Evolutionary conservation across 1,140 invertebrate species (phyloP), one percentile per base, ranked within the genome.

Genomic region (Drosophila micromelanica): DNA sequence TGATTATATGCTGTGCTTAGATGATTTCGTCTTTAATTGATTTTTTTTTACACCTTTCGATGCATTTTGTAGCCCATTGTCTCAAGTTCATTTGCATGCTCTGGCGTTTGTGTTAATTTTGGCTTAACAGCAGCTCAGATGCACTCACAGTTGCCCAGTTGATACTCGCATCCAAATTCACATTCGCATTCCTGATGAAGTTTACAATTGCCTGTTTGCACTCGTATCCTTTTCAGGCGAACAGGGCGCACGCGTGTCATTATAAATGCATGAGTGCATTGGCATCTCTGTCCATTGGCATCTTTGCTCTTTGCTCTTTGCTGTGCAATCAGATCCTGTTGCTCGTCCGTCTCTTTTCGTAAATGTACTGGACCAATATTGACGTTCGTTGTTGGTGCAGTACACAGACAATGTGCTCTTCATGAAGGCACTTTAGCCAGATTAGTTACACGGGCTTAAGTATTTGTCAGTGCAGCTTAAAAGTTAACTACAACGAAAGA

Each of bases 251-350:
- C 61, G 69, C 54, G 69, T 67, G 37, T 72, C 79, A 82, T 86
- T 76, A 59, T 52, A 48, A 78, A 86, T 86, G 86, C 81, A 86
- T 81, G 81, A 49, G 17, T 42, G 52, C 69, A 59, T 73, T 73
- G 46, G 13, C 46, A 67, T 56, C 60, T 56, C 60, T 68, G 74
- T 46, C 75, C 71, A 82, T 82, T 87, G 82, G 46, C 11, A 20
- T 43, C 17, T 48, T 23, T 49, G 32, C 38, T 64, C 15, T 67
- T 17, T 40, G 17, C 38, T 37, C 12, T 42, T 65, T 48, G 55
- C 37, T 76, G 45, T 69, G 20, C 67, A 17, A 64, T 27, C 35
- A 51, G 37, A 11, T 68, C 49, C 38, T 45, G 48, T 12, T 45
- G 20, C 4, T 56, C 32, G 64, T 40, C 27, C 42, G 48, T 57